Evolutionary conservation across 30 jellyfish, hydroid and myxozoan species (phyloP), one percentile per base, ranked within the genome.

Genomic region (Aurelia aurita): DNA sequence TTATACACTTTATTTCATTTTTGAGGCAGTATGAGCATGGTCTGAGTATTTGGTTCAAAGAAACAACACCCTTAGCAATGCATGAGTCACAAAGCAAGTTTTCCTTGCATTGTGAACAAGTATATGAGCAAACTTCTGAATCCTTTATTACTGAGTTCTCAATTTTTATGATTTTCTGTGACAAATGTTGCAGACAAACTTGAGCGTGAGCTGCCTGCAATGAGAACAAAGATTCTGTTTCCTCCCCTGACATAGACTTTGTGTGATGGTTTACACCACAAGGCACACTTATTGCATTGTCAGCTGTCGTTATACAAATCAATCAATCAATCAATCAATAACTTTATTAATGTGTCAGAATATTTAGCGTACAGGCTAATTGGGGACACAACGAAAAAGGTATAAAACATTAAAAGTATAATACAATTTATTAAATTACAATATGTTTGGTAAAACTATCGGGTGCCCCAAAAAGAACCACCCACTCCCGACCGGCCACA

Each of bases 151-250:
- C 84, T 0, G 49, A 21, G 27, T 72, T 46, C 27, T 46, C 49
- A 19, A 72, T 54, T 21, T 23, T 15, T 10, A 29, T 22, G 44
- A 18, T 20, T 15, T 16, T 18, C 3, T 13, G 35, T 28, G 19
- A 10, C 49, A 72, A 29, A 72, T 72, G 70, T 18, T 72, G 35
- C 19, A 72, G 71, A 72, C 84, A 72, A 27, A 67, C 79, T 67
- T 67, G 79, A 25, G 79, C 20, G 20, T 67, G 55, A 9, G 57
- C 58, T 25, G 58, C 57, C 79, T 9, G 58, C 25, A 27, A 9
- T 67, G 55, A 25, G 27, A 67, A 9, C 20, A 9, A 9, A 34
- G 35, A 9, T 72, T 19, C 68, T 19, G 84, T 72, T 44, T 72
- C 84, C 22, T 51, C 69, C 27, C 70, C 84, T 16, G 19, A 19